These are phyloP conservation scores for Gobio occitaniae DNA, from an alignment of 2,797 vertebrate genomes.

Conservation along the genomic window DNA sequence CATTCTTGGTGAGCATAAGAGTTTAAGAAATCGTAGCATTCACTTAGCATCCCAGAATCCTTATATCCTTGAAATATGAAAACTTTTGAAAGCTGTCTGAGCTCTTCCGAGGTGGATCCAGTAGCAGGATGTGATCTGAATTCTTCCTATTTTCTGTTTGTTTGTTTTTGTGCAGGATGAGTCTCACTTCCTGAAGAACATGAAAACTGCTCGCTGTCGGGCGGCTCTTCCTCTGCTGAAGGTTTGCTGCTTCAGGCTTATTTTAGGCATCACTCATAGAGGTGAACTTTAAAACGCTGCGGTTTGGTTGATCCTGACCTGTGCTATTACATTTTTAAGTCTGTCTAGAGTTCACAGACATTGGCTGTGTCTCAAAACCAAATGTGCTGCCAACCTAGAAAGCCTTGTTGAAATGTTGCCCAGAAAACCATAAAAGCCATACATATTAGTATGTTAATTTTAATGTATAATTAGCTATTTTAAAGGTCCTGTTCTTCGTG, in stretches of 20 bases:
- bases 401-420: neutral
- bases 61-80: conserved; percentile 6
- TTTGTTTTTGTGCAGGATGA: conserved; percentile 84
- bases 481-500: neutral
- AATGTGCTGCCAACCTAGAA: neutral
- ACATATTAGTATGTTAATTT: neutral
- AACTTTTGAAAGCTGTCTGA: neutral
- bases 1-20: neutral
- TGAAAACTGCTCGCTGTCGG: conserved; percentile 92
- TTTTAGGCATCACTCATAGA: neutral
- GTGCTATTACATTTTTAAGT: neutral
- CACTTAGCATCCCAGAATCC: neutral
- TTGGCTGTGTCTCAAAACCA: neutral
- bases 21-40: neutral
- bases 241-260: conserved; percentile 71
- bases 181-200: conserved; percentile 96
- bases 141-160: neutral
- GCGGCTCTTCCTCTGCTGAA: conserved; percentile 91
- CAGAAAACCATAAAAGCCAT: neutral
- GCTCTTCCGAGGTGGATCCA: neutral
- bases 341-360: conserved; percentile 2
- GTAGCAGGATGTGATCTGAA: neutral
- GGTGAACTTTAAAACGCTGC: neutral
- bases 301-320: neutral
- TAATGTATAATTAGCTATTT: neutral